Conservation (phyloP, 2,113 vertebrate genomes). For the Dasyornis broadbenti region DNA sequence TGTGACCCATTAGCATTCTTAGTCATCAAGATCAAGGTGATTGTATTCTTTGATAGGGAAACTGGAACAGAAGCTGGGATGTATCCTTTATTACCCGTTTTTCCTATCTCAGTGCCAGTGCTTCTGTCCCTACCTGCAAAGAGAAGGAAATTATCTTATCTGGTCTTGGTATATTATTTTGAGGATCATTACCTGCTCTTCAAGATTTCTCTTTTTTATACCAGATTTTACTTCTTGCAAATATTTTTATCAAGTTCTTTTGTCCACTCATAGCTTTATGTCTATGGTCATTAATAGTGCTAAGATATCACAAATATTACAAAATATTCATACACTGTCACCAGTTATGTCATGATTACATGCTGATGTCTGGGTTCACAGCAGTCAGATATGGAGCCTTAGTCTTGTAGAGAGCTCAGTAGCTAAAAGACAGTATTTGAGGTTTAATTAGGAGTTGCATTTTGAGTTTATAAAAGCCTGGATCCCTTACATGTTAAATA, state of each 20-base stretch:
- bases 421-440: not conserved
- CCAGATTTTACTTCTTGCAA: not conserved
- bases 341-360: not conserved
- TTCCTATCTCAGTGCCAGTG: not conserved
- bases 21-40: not conserved
- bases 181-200: not conserved
- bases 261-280: not conserved
- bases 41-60: rapidly evolving
- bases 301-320: not conserved
- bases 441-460: not conserved
- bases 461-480: not conserved
- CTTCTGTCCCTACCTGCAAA: not conserved
- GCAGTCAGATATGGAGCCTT: not conserved
- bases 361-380: not conserved
- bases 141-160: not conserved
- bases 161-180: not conserved
- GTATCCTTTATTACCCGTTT: not conserved
- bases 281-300: not conserved
- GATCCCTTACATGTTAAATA: not conserved
- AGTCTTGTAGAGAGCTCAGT: not conserved
- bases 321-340: not conserved
- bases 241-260: not conserved
- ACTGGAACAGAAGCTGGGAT: not conserved
- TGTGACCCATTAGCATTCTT: not conserved
- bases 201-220: not conserved